Evolutionary conservation across 1,140 invertebrate species (phyloP).

Genomic region (Hycleus cichorii): DNA sequence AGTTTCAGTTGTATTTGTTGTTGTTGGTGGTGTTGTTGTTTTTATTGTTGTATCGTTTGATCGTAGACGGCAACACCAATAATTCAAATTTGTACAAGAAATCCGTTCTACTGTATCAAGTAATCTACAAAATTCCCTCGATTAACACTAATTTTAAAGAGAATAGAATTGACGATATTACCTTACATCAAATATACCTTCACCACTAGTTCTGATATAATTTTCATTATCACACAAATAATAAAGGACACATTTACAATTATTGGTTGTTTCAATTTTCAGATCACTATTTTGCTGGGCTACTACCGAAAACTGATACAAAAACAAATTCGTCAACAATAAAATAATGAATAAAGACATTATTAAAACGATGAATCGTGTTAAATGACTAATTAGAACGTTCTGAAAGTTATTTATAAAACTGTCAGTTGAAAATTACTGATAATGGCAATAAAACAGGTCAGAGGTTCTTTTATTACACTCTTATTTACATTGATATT

Average conservation of each 20-base stretch:
- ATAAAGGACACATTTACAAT: not conserved
- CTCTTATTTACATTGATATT: too few relatives aligned
- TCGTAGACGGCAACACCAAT: too few relatives aligned
- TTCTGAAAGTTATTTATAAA: too few relatives aligned
- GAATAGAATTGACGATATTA: not conserved
- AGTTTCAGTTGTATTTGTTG: not conserved
- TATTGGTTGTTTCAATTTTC: not conserved
- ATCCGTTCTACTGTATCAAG: not conserved
- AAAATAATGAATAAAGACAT: too few relatives aligned
- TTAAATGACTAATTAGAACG: too few relatives aligned
- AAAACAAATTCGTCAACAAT: too few relatives aligned
- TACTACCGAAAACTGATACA: too few relatives aligned
- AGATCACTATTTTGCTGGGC: not conserved
- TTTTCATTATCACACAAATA: not conserved
- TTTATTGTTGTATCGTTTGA: not conserved
- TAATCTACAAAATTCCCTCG: not conserved
- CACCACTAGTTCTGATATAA: not conserved
- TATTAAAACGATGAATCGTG: too few relatives aligned
- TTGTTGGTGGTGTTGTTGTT: not conserved
- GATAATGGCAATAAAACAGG: too few relatives aligned
- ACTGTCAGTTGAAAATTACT: too few relatives aligned
- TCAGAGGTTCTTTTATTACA: too few relatives aligned
- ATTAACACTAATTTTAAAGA: not conserved
- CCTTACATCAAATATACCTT: not conserved
- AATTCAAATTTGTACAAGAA: not conserved